A percentile compares a stretch with the other conserved stretches of the same genome.
Conservation (phyloP, 1,140 invertebrate genomes). For the Habropoda laboriosa region DNA sequence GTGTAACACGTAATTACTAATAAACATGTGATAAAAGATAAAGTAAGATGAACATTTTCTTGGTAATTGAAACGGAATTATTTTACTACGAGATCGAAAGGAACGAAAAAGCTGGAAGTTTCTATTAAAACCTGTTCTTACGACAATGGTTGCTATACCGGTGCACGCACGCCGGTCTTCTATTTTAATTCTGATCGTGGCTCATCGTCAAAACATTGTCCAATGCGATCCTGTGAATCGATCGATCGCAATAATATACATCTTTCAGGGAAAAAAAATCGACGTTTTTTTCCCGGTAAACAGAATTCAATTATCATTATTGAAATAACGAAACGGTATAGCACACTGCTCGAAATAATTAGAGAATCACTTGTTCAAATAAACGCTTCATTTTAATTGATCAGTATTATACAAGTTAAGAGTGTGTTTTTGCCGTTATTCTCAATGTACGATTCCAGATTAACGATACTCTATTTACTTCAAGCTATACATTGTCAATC, state of each 20-base stretch:
- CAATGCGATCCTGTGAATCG: neutral
- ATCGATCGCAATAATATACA: neutral
- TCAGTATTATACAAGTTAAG: no score
- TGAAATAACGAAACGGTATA: neutral
- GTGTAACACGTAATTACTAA: neutral
- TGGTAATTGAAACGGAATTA: no score
- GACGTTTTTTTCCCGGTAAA: neutral
- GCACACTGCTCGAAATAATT: neutral
- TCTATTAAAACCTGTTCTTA: constrained; percentile 17
- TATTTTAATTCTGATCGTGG: constrained; percentile 42
- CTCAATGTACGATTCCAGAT: no score
- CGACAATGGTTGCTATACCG: constrained; percentile 31
- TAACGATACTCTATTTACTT: neutral
- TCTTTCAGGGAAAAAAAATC: neutral
- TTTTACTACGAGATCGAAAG: neutral
- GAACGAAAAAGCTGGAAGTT: neutral
- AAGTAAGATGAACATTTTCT: neutral
- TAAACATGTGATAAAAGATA: neutral
- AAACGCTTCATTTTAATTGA: neutral
- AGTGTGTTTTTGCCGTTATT: neutral
- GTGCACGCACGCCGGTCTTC: constrained; percentile 17
- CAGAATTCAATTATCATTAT: no score
- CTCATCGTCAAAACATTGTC: constrained; percentile 43
- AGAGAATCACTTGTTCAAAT: neutral
- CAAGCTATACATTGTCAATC: neutral